Evolutionary conservation across 2,797 vertebrate genomes (phyloP), one percentile per base, ranked within the genome.

Genomic region (Arctocebus calabarensis): DNA sequence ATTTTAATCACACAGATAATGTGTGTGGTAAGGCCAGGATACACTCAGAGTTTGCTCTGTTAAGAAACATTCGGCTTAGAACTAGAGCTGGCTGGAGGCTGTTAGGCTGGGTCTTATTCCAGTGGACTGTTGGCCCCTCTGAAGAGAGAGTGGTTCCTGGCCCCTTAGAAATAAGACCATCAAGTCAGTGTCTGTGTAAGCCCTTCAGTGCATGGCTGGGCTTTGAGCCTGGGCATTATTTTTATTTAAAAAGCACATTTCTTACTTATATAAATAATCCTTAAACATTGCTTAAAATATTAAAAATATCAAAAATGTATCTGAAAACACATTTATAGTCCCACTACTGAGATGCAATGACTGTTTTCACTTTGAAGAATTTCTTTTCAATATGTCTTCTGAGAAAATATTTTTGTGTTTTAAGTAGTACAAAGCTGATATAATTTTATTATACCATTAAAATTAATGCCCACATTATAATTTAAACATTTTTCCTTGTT

Each of bases 231-330:
- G 32, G 22, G 22, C 45, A 32, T 84, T 89, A 79, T 45, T 68
- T 88, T 93, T 79, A 40, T 40, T 88, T 84, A 48, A 88, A 91
- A 94, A 88, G 9, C 57, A 61, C 25, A 62, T 57, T 68, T 68
- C 20, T 82, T 40, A n/a, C 10, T 77, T 74, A 29, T 17, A n/a
- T 74, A 81, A 75, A 40, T 90, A 48, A 75, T 83, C 59, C 8
- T 93, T 75, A 22, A 55, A 34, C 16, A 62, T 25, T 82, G 34
- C 25, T 86, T 89, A 85, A 92, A 61, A 86, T 70, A 70, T 61
- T 79, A 78, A 78, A 77, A 66, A 10, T 66, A 77, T 84, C 6
- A 3, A 19, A 84, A 86, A 84, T 55, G 52, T 32, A n/a, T 22
- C 43, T 40, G 40, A 7, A 48, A 40, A 77, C 37, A 57, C 52